These are phyloP conservation scores for Thamnaconus septentrionalis DNA, from an alignment of 2,113 vertebrate species.

Conservation along the genomic window DNA sequence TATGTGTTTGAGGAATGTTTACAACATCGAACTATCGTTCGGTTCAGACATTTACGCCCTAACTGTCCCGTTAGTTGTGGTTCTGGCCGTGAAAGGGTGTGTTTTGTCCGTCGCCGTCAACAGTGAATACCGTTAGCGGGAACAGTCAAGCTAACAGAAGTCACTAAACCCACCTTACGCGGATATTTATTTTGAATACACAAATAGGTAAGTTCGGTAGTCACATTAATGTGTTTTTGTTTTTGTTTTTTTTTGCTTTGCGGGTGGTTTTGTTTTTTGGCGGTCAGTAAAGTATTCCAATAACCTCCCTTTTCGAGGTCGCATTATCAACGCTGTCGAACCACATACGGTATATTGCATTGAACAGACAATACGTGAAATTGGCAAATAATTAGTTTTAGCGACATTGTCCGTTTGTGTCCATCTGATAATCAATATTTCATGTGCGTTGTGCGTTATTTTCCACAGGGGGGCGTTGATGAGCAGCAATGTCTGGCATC, in stretches of 20 bases:
- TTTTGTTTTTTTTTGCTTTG: neutral
- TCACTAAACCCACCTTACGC: neutral
- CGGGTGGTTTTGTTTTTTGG: too few relatives aligned
- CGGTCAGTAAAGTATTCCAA: neutral
- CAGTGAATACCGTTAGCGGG: constrained; percentile 25
- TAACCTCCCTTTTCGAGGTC: neutral
- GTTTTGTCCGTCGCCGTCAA: constrained; percentile 31
- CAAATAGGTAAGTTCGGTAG: constrained; percentile 32
- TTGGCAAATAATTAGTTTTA: neutral
- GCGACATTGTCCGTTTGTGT: accelerated
- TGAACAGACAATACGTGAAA: too few relatives aligned
- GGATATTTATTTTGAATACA: constrained; percentile 16
- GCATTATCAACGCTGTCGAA: too few relatives aligned
- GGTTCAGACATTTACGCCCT: neutral
- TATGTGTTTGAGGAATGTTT: constrained; percentile 12
- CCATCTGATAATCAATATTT: constrained; percentile 10
- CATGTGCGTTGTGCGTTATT: constrained; percentile 33
- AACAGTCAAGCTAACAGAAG: constrained; percentile 21
- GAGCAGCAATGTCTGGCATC: constrained; percentile 92
- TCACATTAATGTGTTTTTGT: neutral
- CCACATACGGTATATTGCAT: too few relatives aligned
- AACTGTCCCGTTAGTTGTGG: constrained; percentile 10
- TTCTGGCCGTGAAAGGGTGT: constrained; percentile 44
- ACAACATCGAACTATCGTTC: neutral
- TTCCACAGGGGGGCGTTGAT: constrained; percentile 72